Evolutionary conservation across 37 sponge, comb jelly and placozoan species (phyloP).

Genomic region (Beroe ovata): DNA sequence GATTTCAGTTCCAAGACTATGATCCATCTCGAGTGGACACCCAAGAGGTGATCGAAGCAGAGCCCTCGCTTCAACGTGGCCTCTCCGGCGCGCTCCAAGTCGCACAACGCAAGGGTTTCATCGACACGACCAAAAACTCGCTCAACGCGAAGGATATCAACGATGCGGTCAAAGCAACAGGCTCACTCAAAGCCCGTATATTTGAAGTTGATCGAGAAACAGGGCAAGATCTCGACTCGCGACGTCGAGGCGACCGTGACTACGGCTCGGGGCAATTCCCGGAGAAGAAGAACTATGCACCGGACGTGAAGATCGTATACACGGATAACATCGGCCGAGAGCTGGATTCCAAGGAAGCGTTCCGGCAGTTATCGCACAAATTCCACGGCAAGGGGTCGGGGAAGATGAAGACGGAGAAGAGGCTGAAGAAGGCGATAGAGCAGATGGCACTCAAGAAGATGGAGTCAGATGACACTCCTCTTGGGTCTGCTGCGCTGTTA

Average conservation of each 20-base stretch:
- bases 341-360: constrained; percentile 88
- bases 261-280: constrained; percentile 70
- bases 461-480: constrained; percentile 88
- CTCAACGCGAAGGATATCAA: constrained; percentile 42
- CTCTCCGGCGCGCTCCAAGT: constrained; percentile 86
- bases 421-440: constrained; percentile 83
- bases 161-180: constrained; percentile 46
- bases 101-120: constrained; percentile 85
- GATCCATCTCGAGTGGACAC: constrained; percentile 35
- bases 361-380: constrained; percentile 92
- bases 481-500: constrained; percentile 81
- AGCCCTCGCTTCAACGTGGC: constrained; percentile 78
- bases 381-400: constrained; percentile 97
- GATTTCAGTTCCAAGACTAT: constrained; percentile 65
- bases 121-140: constrained; percentile 68
- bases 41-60: constrained; percentile 73
- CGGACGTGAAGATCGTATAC: constrained; percentile 86
- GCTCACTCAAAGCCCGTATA: constrained; percentile 16
- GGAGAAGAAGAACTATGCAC: constrained; percentile 89
- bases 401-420: constrained; percentile 87
- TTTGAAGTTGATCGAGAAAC: constrained; percentile 29
- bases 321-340: constrained; percentile 83
- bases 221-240: constrained; percentile 24
- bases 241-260: neutral
- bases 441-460: constrained; percentile 81